phyloP scores from a whole-genome alignment of 2,888 invertebrate species.

The Cephus pulcher region DNA sequence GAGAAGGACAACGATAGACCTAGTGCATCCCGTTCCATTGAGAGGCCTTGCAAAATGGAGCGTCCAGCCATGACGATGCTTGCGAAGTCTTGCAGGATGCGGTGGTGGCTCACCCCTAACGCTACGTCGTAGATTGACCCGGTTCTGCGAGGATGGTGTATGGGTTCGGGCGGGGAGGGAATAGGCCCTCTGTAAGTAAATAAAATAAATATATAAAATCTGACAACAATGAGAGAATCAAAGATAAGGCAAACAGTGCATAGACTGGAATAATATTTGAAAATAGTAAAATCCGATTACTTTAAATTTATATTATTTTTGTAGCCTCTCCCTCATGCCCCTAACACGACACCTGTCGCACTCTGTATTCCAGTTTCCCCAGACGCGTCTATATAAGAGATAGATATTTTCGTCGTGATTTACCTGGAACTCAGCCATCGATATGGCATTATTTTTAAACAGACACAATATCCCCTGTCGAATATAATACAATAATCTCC shows the following conservation, averaged over 20 bases:
- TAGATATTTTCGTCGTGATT: constrained; percentile 12
- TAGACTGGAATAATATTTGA: background rate
- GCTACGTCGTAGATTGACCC: constrained; percentile 57
- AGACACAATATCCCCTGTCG: background rate
- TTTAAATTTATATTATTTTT: background rate
- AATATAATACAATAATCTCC: background rate
- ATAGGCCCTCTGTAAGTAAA: constrained; percentile 54
- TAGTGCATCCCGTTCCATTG: constrained; percentile 51
- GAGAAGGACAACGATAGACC: constrained; percentile 51
- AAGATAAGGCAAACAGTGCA: background rate
- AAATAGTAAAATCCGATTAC: background rate
- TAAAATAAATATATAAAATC: background rate
- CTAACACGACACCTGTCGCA: background rate
- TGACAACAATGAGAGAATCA: background rate
- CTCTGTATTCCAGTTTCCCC: background rate
- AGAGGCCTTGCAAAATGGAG: constrained; percentile 56
- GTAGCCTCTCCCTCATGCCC: background rate
- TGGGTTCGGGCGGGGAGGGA: constrained; percentile 56
- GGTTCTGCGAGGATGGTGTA: constrained; percentile 60
- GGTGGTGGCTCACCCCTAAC: constrained; percentile 60
- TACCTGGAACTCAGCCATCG: constrained; percentile 52
- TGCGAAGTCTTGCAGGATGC: constrained; percentile 57
- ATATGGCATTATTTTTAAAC: constrained; percentile 39
- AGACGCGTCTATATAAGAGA: background rate
- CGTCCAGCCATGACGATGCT: constrained; percentile 62